Conservation (phyloP, 1,140 invertebrate genomes). For the Sitodiplosis mosellana region DNA sequence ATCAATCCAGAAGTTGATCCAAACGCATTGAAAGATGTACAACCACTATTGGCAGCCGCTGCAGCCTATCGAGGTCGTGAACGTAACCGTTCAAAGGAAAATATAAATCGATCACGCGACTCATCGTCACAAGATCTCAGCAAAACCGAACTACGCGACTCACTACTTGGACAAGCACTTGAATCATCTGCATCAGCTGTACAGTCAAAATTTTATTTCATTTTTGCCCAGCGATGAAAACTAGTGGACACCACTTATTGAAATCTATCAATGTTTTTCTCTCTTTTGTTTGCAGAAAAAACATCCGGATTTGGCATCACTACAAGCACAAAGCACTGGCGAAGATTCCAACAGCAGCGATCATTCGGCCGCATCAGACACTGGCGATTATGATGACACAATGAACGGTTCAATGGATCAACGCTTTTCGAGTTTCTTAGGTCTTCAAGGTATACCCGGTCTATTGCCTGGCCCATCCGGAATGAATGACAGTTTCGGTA, state of each 20-base stretch:
- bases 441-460: slow-evolving; percentile 51
- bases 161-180: slow-evolving; percentile 51
- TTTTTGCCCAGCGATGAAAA: slow-evolving; percentile 14
- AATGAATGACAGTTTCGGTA: slow-evolving; percentile 66
- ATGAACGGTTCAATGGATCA: slow-evolving; percentile 32
- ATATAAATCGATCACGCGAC: slow-evolving; percentile 8
- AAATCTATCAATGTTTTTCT: background rate
- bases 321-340: slow-evolving; percentile 49
- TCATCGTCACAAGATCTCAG: background rate
- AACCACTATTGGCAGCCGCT: slow-evolving; percentile 16
- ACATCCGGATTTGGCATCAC: slow-evolving; percentile 16
- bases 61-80: slow-evolving; percentile 15
- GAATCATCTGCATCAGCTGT: slow-evolving; percentile 22
- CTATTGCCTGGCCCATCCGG: slow-evolving; percentile 67
- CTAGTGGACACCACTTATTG: background rate
- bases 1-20: slow-evolving; percentile 18
- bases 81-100: slow-evolving; percentile 11
- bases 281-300: slow-evolving; percentile 9
- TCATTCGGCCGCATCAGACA: slow-evolving; percentile 40
- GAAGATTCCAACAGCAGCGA: slow-evolving; percentile 55
- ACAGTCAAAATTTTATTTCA: background rate
- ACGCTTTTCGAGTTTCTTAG: slow-evolving; percentile 42
- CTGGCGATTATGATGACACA: slow-evolving; percentile 27
- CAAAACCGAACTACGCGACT: slow-evolving; percentile 40
- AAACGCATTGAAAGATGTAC: slow-evolving; percentile 12